Evolutionary conservation across 2,113 vertebrate genomes (phyloP), one percentile per base, ranked within the genome.

Genomic region (Eurypyga helias): DNA sequence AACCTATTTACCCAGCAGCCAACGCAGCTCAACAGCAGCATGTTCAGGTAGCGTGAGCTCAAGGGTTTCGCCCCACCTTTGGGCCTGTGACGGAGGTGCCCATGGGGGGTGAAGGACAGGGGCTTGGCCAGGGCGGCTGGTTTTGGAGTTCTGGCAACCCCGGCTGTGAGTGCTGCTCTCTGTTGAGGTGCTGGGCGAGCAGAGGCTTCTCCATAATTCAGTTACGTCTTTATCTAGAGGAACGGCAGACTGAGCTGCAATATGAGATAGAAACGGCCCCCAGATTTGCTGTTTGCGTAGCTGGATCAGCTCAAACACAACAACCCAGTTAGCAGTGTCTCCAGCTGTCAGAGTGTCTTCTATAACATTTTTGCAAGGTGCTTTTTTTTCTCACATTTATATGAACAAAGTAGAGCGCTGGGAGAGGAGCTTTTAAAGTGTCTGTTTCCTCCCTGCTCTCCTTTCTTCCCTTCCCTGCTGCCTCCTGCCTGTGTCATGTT

Each of bases 341-440:
- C 46, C 55, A 67, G 14, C 92, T 94, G 80, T 86, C 86, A 94
- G 55, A 21, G 14, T 49, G 48, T 31, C 52, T 79, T 69, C 78
- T 34, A 1, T 25, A 66, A 77, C 3, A 1, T 46, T 85, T 94
- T 79, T 69, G 31, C 36, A 54, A 89, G 71, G 41, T 1, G 7
- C 11, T 64, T 49, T 77, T 83, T 67, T 64, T 83, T 67, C 60
- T 46, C 62, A 73, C 2, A 0, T 77, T 80, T 73, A 61, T 34
- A 18, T 28, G 69, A 96, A 95, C 89, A 92, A 89, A 95, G 86
- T 46, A 28, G 80, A 81, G 57, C 2, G 0, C 33, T 13, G 41
- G 31, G 89, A 94, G 80, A 89, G 48, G 82, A 87, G 77, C 64
- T 89, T 96, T 87, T 94, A 51, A 96, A 96, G 82, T 82, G 91